phyloP scores from a whole-genome alignment of 2,888 invertebrate species.

The Synergus laeviventris region DNA sequence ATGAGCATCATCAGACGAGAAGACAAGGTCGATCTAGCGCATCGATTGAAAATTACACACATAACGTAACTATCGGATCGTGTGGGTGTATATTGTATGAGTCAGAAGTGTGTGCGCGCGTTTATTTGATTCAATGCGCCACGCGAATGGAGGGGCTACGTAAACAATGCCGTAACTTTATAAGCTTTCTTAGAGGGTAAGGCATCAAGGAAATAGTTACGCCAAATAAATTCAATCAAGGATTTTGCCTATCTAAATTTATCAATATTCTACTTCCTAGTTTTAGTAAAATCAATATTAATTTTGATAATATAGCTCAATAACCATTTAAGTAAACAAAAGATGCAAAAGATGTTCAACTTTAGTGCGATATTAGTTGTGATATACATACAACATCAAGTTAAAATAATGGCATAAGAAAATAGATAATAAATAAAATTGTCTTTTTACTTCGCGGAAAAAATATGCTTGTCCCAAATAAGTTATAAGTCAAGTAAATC shows the following conservation, averaged over 20 bases:
- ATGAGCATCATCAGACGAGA: slow-evolving; percentile 44
- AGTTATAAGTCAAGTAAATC: slow-evolving; percentile 22
- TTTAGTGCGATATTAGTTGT: too few relatives aligned
- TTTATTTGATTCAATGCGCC: slow-evolving; percentile 31
- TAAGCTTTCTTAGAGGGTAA: neutral
- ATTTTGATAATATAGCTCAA: neutral
- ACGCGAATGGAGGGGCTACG: slow-evolving; percentile 19
- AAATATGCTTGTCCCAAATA: slow-evolving; percentile 24
- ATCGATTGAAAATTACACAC: slow-evolving; percentile 56
- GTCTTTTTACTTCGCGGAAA: neutral
- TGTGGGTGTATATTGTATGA: slow-evolving; percentile 49
- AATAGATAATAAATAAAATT: neutral
- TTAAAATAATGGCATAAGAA: neutral
- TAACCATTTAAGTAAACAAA: too few relatives aligned
- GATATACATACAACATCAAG: too few relatives aligned
- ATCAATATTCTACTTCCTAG: neutral
- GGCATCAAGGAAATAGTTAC: neutral
- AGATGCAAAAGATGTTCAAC: too few relatives aligned
- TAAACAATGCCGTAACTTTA: slow-evolving; percentile 37
- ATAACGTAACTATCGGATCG: slow-evolving; percentile 19
- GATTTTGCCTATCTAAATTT: neutral
- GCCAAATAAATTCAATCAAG: neutral
- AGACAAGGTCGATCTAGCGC: slow-evolving; percentile 50
- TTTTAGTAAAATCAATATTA: neutral
- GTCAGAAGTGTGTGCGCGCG: slow-evolving; percentile 25